Evolutionary conservation across 2,113 vertebrate genomes (phyloP).

Genomic region (Microcebus lehilahytsara): DNA sequence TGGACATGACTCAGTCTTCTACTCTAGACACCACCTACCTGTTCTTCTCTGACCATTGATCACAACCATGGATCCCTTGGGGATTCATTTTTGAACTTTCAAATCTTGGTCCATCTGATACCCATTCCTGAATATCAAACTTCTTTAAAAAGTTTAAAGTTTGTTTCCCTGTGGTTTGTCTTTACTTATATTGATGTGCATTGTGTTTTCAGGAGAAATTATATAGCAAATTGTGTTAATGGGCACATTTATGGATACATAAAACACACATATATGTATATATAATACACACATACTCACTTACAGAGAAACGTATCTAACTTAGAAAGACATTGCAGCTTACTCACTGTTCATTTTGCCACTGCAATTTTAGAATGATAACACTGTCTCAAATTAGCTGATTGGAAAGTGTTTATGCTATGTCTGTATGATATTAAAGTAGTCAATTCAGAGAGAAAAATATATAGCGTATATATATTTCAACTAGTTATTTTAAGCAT

Average conservation of each 20-base stretch:
- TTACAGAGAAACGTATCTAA: constrained; percentile 4
- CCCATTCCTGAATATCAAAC: constrained; percentile 64
- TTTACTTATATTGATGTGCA: constrained; percentile 36
- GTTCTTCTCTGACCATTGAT: not conserved
- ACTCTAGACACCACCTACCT: not conserved
- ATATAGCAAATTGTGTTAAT: not conserved
- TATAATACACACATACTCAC: not conserved
- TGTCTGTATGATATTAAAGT: constrained; percentile 1
- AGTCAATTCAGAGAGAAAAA: not conserved
- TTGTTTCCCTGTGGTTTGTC: constrained; percentile 32
- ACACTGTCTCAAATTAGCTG: not conserved
- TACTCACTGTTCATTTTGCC: constrained; percentile 11
- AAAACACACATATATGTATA: not conserved
- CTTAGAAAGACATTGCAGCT: not conserved
- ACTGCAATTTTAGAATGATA: constrained; percentile 35
- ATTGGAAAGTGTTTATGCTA: not conserved
- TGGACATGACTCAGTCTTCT: not conserved
- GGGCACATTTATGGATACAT: not conserved
- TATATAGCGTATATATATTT: not conserved
- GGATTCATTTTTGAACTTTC: constrained; percentile 32
- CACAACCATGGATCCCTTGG: not conserved
- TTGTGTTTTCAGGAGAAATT: constrained; percentile 50
- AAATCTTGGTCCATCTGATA: constrained; percentile 55
- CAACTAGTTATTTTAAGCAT: constrained; percentile 24
- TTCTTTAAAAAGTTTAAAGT: constrained; percentile 43